phyloP scores from a whole-genome alignment of 2,113 vertebrate genomes.

The Myiozetetes cayanensis region DNA sequence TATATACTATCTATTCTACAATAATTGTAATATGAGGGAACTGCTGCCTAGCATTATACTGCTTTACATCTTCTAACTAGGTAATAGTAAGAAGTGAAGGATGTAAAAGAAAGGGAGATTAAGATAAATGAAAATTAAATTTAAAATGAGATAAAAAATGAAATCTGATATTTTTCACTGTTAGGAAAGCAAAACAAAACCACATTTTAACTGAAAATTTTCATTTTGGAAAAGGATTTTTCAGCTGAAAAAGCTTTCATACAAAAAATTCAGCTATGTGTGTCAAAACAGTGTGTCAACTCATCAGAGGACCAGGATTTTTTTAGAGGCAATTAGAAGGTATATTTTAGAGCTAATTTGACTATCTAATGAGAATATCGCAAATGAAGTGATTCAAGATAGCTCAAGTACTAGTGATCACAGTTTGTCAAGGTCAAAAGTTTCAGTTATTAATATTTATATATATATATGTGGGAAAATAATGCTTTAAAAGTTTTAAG shows the following conservation, averaged over 20 bases:
- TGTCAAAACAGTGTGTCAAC: conserved; percentile 53
- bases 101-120: neutral
- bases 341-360: conserved; percentile 69
- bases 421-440: conserved; percentile 51
- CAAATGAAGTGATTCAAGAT: conserved; percentile 61
- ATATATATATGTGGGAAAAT: conserved; percentile 52
- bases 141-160: neutral
- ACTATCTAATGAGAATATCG: conserved; percentile 64
- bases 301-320: conserved; percentile 49
- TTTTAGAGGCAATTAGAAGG: conserved; percentile 67
- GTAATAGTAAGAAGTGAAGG: neutral
- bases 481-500: neutral
- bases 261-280: neutral
- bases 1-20: neutral
- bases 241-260: neutral
- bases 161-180: neutral
- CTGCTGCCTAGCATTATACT: neutral
- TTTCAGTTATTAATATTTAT: conserved; percentile 60
- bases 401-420: conserved; percentile 60
- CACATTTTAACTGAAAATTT: neutral
- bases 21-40: neutral
- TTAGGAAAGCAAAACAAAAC: neutral
- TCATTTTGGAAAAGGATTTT: neutral
- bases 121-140: neutral
- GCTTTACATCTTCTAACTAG: neutral